Evolutionary conservation across 1,140 invertebrate genomes (phyloP).

Genomic region (Neomicropteryx cornuta): DNA sequence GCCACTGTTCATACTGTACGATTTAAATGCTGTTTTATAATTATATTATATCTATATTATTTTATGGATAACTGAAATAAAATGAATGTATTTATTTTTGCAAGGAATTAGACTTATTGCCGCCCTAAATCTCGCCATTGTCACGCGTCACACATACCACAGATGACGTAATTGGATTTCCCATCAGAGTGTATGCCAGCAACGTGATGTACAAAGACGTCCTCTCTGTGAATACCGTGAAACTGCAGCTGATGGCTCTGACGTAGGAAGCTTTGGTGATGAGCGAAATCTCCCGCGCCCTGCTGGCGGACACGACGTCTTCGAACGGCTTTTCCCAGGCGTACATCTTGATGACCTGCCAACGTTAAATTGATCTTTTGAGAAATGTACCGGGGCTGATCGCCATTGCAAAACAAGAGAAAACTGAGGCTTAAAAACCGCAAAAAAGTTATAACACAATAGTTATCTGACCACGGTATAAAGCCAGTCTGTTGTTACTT

Average conservation of each 20-base stretch:
- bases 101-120: too few species aligned
- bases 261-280: conserved; percentile 51
- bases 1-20: neutral
- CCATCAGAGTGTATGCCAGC: conserved; percentile 44
- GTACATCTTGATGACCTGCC: conserved; percentile 69
- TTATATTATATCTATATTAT: neutral
- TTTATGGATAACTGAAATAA: too few species aligned
- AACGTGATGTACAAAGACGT: conserved; percentile 53
- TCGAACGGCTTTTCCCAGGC: conserved; percentile 64
- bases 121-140: conserved; percentile 3
- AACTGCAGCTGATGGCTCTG: conserved; percentile 45
- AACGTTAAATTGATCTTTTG: neutral
- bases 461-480: conserved; percentile 3
- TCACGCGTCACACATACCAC: conserved; percentile 23
- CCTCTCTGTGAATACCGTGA: conserved; percentile 50
- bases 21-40: neutral
- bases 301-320: conserved; percentile 37
- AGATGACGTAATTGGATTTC: conserved; percentile 46
- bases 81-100: too few species aligned
- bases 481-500: too few species aligned
- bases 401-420: conserved; percentile 5
- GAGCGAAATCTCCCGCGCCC: conserved; percentile 45
- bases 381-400: neutral
- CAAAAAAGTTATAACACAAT: neutral
- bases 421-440: neutral